A percentile compares a stretch with the other conserved stretches of the same genome.
Evolutionary conservation across 2,113 vertebrate species (phyloP).

Genomic region (Phaethornis superciliosus): DNA sequence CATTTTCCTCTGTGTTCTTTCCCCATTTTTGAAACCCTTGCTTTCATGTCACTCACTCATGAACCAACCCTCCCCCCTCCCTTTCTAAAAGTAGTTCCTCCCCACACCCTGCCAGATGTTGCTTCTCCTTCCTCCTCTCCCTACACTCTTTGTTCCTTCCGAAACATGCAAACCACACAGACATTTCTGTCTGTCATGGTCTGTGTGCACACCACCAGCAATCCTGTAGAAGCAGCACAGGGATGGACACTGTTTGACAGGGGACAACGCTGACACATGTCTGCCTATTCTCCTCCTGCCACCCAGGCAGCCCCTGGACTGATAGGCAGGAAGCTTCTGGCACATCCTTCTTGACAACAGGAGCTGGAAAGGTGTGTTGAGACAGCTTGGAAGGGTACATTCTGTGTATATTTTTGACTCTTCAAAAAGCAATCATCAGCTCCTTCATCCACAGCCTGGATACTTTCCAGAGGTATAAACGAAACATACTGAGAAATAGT

Average conservation of each 20-base stretch:
- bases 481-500: neutral
- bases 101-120: neutral
- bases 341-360: neutral
- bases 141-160: neutral
- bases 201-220: neutral
- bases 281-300: neutral
- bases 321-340: conserved; percentile 3
- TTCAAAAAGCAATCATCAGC: neutral
- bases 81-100: neutral
- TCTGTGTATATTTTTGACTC: neutral
- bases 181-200: neutral
- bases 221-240: neutral
- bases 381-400: neutral
- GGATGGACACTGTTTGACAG: neutral
- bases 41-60: neutral
- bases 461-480: conserved; percentile 28
- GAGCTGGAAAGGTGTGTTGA: neutral
- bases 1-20: neutral
- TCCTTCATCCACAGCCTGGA: neutral
- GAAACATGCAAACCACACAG: neutral
- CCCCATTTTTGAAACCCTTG: neutral
- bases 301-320: neutral
- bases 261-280: neutral
- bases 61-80: fast-evolving
- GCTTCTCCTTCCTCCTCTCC: neutral